These are phyloP conservation scores for Labeo rohita DNA, from an alignment of 2,113 vertebrate genomes.

Conservation along the genomic window DNA sequence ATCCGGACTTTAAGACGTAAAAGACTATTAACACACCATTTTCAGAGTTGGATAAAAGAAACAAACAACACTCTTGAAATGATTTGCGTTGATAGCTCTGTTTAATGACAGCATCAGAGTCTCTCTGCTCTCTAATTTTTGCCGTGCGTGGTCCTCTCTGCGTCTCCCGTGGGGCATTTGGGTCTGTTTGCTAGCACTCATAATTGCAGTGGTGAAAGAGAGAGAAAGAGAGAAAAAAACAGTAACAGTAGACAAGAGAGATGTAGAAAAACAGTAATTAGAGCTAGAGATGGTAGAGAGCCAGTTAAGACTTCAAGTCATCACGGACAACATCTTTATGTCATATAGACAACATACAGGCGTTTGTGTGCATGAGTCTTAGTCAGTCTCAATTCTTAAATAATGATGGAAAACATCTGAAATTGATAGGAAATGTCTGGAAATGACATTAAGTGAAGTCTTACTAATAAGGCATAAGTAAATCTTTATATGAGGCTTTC, in stretches of 20 bases:
- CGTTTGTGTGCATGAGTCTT: background rate
- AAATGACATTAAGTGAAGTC: background rate
- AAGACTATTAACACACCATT: constrained; percentile 9
- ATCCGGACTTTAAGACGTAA: background rate
- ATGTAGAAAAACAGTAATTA: constrained; percentile 63
- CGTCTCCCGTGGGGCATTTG: constrained; percentile 51
- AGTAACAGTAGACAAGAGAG: constrained; percentile 48
- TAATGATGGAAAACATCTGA: background rate
- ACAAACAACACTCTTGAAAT: constrained; percentile 34
- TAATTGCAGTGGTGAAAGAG: constrained; percentile 54
- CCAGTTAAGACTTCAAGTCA: constrained; percentile 23
- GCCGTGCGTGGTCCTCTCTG: constrained; percentile 43
- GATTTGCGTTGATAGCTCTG: constrained; percentile 52
- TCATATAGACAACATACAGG: background rate
- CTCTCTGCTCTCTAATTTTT: constrained; percentile 58
- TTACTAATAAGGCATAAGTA: background rate
- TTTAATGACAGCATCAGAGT: constrained; percentile 52
- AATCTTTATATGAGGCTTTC: background rate
- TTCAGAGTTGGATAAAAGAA: constrained; percentile 21
- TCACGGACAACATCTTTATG: background rate
- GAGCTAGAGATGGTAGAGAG: constrained; percentile 42
- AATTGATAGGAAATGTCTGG: too few relatives aligned
- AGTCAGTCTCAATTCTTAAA: background rate
- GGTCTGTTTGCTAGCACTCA: constrained; percentile 45
- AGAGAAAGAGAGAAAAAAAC: constrained; percentile 36